Conservation (phyloP, 2,113 vertebrate species). For the Scalopus aquaticus region DNA sequence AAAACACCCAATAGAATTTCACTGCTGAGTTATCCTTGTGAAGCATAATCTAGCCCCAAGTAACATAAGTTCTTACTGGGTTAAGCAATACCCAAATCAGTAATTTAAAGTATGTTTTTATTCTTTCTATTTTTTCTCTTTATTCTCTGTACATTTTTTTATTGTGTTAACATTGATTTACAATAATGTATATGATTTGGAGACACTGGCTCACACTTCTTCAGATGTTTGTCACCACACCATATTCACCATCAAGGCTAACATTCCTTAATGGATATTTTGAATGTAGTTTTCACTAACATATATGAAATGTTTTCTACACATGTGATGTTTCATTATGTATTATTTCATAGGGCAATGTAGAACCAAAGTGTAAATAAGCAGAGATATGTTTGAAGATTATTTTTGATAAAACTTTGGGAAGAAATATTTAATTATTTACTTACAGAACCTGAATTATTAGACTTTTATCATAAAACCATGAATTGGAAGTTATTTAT, state of each 20-base stretch:
- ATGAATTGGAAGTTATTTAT: not conserved
- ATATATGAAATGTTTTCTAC: not conserved
- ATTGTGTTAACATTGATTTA: no score
- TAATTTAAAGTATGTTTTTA: not conserved
- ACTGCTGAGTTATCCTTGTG: not conserved
- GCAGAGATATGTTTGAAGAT: not conserved
- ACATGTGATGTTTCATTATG: not conserved
- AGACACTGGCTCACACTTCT: no score
- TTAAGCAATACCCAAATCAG: not conserved
- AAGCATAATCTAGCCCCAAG: not conserved
- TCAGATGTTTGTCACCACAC: no score
- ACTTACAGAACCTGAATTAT: not conserved
- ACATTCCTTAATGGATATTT: not conserved
- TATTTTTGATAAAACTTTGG: not conserved
- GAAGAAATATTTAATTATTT: constrained; percentile 4
- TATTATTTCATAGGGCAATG: not conserved
- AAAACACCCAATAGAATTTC: not conserved
- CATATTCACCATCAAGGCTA: no score
- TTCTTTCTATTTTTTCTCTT: no score
- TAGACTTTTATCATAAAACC: not conserved
- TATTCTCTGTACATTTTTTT: no score
- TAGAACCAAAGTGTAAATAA: not conserved
- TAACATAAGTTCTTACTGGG: not conserved
- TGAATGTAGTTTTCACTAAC: not conserved
- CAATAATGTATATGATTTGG: no score